These are phyloP conservation scores for Taxidea taxus DNA, from an alignment of 2,113 vertebrate genomes.

Conservation along the genomic window DNA sequence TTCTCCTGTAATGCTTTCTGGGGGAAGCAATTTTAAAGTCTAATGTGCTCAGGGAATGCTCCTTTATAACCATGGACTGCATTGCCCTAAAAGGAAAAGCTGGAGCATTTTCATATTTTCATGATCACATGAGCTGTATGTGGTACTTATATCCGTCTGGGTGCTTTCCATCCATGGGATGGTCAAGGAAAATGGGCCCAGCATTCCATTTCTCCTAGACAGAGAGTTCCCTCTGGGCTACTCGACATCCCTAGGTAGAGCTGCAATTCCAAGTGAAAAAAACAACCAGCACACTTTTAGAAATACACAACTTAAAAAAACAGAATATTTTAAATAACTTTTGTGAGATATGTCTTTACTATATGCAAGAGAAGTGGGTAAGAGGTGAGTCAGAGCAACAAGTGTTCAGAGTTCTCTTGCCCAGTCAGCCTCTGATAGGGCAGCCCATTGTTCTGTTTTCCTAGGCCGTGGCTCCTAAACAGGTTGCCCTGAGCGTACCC, in stretches of 20 bases:
- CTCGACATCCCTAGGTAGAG: background rate
- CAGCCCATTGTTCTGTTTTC: background rate
- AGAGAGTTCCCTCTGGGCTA: background rate
- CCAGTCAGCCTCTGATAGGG: background rate
- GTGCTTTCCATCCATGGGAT: background rate
- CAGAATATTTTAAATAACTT: background rate
- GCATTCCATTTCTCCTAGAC: background rate
- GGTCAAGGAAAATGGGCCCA: background rate
- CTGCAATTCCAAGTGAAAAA: background rate
- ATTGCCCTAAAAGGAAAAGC: background rate
- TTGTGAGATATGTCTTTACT: background rate
- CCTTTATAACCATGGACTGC: background rate
- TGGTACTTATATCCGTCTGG: background rate
- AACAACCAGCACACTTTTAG: background rate
- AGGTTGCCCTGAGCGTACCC: background rate
- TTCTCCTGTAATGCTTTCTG: conserved; percentile 5
- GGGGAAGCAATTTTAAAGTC: conserved; percentile 26
- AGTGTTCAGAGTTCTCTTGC: background rate
- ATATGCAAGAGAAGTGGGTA: background rate
- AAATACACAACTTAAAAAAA: background rate
- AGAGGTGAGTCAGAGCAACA: background rate
- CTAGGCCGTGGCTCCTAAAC: background rate
- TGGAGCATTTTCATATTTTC: background rate
- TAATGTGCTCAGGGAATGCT: background rate
- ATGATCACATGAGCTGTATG: background rate